Conservation (phyloP, 2,888 invertebrate species). For the Nebria salina region DNA sequence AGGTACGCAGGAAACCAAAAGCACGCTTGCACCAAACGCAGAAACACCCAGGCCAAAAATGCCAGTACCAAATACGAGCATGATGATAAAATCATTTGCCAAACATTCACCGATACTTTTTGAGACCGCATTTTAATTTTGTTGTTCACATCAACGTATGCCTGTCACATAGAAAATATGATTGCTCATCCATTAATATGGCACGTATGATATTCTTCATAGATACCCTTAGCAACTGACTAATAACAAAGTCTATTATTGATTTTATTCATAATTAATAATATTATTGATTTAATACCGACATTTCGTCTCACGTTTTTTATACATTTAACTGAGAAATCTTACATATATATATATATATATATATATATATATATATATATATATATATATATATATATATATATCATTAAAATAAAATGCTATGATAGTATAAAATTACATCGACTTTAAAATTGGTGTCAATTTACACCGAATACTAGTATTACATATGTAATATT, state of each 20-base stretch:
- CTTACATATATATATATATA: not conserved
- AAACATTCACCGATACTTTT: slow-evolving; percentile 74
- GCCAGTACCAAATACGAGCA: slow-evolving; percentile 71
- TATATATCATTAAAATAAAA: not conserved
- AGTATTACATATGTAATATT: not conserved
- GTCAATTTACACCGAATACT: not conserved
- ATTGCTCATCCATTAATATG: slow-evolving; percentile 9
- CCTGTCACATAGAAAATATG: slow-evolving; percentile 16
- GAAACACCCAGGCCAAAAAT: slow-evolving; percentile 71
- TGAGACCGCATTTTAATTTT: slow-evolving; percentile 70
- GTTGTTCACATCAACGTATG: slow-evolving; percentile 5
- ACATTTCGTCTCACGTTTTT: not conserved
- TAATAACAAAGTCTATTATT: slow-evolving; percentile 36
- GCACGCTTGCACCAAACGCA: slow-evolving; percentile 72
- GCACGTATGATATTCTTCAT: slow-evolving; percentile 13
- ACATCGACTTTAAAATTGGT: not conserved
- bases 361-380: no score
- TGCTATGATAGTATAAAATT: not conserved
- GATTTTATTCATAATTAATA: slow-evolving; percentile 25
- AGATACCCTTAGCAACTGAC: slow-evolving; percentile 37
- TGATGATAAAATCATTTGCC: slow-evolving; percentile 73
- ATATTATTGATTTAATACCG: slow-evolving; percentile 8
- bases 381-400: no score
- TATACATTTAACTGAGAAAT: not conserved
- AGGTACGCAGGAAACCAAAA: slow-evolving; percentile 72